A percentile compares a stretch with the other conserved stretches of the same genome.
Evolutionary conservation across 2,797 vertebrate genomes (phyloP).

Genomic region (Onychomys leucogaster): DNA sequence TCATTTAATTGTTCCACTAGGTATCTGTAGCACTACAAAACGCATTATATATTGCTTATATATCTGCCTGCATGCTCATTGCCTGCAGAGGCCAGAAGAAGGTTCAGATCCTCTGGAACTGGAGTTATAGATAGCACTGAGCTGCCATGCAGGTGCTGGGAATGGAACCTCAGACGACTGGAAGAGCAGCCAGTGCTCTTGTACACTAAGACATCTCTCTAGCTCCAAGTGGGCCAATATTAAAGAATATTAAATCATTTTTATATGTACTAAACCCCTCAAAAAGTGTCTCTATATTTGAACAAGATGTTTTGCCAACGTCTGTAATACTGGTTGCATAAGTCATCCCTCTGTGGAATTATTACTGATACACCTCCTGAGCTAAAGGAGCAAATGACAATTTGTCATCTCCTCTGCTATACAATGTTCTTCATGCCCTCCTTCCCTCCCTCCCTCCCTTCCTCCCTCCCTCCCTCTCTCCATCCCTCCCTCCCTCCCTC

Average conservation of each 20-base stretch:
- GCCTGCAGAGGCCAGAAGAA: background rate
- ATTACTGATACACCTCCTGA: constrained; percentile 61
- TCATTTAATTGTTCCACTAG: background rate
- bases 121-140: background rate
- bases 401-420: background rate
- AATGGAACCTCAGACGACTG: background rate
- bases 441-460: background rate
- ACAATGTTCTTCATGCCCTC: background rate
- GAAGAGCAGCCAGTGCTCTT: background rate
- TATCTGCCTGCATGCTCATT: background rate
- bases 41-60: background rate
- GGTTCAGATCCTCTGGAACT: background rate
- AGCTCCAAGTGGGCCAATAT: background rate
- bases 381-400: background rate
- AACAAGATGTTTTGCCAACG: constrained; percentile 78
- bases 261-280: constrained; percentile 7
- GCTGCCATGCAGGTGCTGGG: background rate
- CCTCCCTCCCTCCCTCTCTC: background rate
- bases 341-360: constrained; percentile 62
- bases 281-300: constrained; percentile 68
- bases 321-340: background rate
- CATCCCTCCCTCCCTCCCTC: too few relatives aligned
- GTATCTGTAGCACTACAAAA: background rate
- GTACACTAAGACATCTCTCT: background rate
- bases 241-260: constrained; percentile 21